phyloP scores from a whole-genome alignment of 2,113 vertebrate species.

The Phylloscopus trochiloides region DNA sequence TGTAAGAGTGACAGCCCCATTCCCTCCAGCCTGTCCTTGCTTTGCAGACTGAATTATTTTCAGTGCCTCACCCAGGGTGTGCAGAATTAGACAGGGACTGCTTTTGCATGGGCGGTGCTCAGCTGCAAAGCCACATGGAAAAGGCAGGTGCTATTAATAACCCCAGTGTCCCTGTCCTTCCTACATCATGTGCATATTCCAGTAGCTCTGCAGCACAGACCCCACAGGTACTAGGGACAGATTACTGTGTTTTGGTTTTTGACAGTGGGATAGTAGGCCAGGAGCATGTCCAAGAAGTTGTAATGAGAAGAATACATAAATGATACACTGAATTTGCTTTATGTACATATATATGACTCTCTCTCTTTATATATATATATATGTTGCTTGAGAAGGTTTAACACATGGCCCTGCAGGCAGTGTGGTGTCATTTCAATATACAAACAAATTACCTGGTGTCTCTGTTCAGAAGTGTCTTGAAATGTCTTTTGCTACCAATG shows the following conservation, averaged over 20 bases:
- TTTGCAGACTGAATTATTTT: neutral
- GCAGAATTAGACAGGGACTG: neutral
- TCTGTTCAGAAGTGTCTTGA: neutral
- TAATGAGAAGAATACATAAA: neutral
- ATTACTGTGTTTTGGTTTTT: neutral
- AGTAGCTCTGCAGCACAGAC: neutral
- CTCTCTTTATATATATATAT: neutral
- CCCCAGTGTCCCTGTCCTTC: neutral
- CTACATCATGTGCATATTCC: neutral
- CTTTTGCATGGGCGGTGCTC: neutral
- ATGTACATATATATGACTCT: neutral
- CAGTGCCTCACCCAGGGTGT: neutral
- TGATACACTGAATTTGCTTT: neutral
- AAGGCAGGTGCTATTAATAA: neutral
- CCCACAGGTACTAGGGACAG: neutral
- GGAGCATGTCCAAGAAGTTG: neutral
- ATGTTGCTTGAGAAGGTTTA: neutral
- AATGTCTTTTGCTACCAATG: neutral
- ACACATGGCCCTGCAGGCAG: neutral
- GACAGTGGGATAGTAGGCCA: neutral
- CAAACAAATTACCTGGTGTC: neutral
- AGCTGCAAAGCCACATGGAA: neutral
- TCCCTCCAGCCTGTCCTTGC: neutral
- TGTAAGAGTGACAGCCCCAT: neutral
- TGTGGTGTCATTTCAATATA: neutral